These are phyloP conservation scores for Neodiprion pinetum DNA, from an alignment of 1,140 invertebrate genomes.

Conservation along the genomic window DNA sequence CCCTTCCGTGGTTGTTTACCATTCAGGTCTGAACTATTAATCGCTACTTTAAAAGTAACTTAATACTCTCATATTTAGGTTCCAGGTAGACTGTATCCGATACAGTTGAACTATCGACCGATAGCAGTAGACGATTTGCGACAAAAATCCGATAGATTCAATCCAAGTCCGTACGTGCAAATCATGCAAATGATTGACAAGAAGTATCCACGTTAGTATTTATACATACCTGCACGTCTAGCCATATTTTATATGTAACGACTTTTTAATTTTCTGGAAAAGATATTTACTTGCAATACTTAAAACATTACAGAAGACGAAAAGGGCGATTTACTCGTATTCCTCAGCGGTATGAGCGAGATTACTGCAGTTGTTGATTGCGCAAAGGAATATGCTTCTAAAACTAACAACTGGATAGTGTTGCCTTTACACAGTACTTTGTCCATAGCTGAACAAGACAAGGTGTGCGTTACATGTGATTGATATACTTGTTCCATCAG, in stretches of 20 bases:
- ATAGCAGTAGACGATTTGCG: constrained; percentile 75
- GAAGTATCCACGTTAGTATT: constrained; percentile 77
- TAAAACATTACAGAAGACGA: constrained; percentile 71
- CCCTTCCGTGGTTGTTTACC: not conserved
- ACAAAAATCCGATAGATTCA: constrained; percentile 76
- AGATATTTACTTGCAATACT: constrained; percentile 15
- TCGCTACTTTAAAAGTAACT: constrained; percentile 18
- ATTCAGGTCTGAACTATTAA: constrained; percentile 13
- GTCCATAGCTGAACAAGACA: constrained; percentile 95
- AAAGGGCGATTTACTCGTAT: constrained; percentile 95
- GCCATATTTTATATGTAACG: not conserved
- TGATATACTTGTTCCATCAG: constrained; percentile 17
- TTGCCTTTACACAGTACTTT: constrained; percentile 93
- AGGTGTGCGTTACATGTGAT: constrained; percentile 64
- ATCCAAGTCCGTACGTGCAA: constrained; percentile 91
- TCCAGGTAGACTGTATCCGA: constrained; percentile 92
- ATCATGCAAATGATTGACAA: constrained; percentile 92
- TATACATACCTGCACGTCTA: constrained; percentile 18
- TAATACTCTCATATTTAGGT: constrained; percentile 66
- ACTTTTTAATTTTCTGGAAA: not conserved
- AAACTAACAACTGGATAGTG: constrained; percentile 90
- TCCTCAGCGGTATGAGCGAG: constrained; percentile 95
- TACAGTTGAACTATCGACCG: constrained; percentile 88
- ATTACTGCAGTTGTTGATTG: constrained; percentile 92
- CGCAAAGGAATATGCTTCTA: constrained; percentile 82